A percentile compares a stretch with the other conserved stretches of the same genome.
Evolutionary conservation across 2,888 invertebrate species (phyloP).

Genomic region (Portevinia maculata): DNA sequence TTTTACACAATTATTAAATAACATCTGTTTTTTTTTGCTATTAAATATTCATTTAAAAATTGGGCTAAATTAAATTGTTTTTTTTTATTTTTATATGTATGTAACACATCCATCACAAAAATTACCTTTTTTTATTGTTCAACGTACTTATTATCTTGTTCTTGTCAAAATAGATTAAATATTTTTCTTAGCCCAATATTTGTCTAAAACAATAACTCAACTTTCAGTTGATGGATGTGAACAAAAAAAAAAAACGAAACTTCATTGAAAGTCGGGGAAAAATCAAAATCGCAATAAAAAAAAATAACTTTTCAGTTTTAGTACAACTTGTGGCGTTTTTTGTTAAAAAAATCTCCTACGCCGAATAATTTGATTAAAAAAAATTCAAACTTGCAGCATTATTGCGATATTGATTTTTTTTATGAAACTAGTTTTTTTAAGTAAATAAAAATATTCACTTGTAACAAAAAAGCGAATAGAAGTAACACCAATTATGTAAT

Average conservation of each 20-base stretch:
- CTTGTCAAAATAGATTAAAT: constrained; percentile 25
- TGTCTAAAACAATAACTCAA: constrained; percentile 8
- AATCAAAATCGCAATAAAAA: constrained; percentile 66
- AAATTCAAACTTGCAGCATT: constrained; percentile 67
- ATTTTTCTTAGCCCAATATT: constrained; percentile 49
- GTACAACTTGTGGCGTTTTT: constrained; percentile 51
- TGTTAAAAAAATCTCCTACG: constrained; percentile 22
- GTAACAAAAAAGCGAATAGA: constrained; percentile 51
- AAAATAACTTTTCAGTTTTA: constrained; percentile 32
- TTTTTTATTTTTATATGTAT: constrained; percentile 17
- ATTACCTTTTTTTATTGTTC: constrained; percentile 17
- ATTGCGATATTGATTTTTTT: constrained; percentile 69
- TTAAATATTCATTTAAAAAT: constrained; percentile 46
- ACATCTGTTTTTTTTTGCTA: constrained; percentile 55
- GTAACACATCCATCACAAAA: constrained; percentile 59
- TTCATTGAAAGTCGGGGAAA: constrained; percentile 59
- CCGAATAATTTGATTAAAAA: constrained; percentile 10
- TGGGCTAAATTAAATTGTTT: constrained; percentile 34
- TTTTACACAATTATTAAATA: constrained; percentile 71
- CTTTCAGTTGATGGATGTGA: constrained; percentile 64
- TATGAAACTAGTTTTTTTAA: constrained; percentile 65
- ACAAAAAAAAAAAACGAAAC: constrained; percentile 31
- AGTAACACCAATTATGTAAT: constrained; percentile 14
- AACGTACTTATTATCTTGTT: constrained; percentile 47
- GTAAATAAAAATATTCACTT: constrained; percentile 23